These are phyloP conservation scores for Etheostoma nigrum DNA, from an alignment of 2,797 vertebrate species.

Conservation along the genomic window DNA sequence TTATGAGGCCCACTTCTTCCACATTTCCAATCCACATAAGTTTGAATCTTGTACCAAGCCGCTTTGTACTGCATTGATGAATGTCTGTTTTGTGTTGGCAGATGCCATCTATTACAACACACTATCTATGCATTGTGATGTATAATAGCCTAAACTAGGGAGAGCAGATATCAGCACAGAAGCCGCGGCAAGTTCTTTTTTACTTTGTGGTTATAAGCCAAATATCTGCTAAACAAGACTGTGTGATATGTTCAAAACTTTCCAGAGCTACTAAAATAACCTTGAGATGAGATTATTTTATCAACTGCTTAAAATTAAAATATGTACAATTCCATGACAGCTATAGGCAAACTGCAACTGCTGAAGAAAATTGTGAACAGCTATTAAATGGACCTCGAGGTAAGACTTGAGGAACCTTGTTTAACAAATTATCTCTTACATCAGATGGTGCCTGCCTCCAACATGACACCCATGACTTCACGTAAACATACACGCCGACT, in stretches of 20 bases:
- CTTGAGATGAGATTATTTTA: conserved; percentile 4
- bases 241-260: not conserved
- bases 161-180: not conserved
- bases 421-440: conserved; percentile 16
- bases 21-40: not conserved
- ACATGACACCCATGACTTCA: too few species aligned
- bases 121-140: not conserved
- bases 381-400: not conserved
- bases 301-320: not conserved
- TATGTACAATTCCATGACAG: not conserved
- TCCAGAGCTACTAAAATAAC: not conserved
- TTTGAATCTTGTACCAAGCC: not conserved
- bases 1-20: not conserved
- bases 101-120: not conserved
- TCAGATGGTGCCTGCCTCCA: conserved; percentile 3
- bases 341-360: not conserved
- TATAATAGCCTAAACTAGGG: not conserved
- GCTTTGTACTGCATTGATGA: not conserved
- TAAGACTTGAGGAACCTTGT: not conserved
- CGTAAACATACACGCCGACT: too few species aligned
- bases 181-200: not conserved
- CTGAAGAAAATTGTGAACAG: not conserved
- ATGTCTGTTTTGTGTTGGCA: not conserved
- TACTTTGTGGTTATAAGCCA: not conserved
- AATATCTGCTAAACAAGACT: not conserved